phyloP scores from a whole-genome alignment of 2,797 vertebrate genomes.

The Limnodromus scolopaceus region DNA sequence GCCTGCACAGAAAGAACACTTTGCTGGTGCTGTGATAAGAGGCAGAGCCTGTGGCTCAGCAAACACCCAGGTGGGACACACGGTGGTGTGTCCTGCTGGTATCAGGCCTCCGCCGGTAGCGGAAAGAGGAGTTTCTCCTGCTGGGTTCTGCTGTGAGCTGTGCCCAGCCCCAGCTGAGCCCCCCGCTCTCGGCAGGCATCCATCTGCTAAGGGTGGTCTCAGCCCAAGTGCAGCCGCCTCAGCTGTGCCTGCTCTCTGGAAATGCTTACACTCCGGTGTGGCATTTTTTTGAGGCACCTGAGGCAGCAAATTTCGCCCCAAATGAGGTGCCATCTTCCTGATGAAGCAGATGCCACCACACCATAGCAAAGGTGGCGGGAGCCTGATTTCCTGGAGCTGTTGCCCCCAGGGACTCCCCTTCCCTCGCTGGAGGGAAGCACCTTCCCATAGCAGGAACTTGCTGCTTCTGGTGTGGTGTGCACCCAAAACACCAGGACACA shows the following conservation, averaged over 20 bases:
- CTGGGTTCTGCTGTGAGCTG: not conserved
- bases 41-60: not conserved
- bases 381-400: not conserved
- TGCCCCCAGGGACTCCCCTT: not conserved
- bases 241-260: rapidly evolving
- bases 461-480: rapidly evolving
- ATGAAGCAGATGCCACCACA: rapidly evolving
- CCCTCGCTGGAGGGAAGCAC: rapidly evolving
- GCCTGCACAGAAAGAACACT: not conserved
- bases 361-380: not conserved
- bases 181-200: rapidly evolving
- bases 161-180: rapidly evolving
- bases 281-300: not conserved
- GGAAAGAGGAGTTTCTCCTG: not conserved
- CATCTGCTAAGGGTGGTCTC: not conserved
- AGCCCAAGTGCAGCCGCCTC: rapidly evolving
- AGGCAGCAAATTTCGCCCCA: not conserved
- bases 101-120: rapidly evolving
- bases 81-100: rapidly evolving
- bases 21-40: not conserved
- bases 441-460: not conserved
- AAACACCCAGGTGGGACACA: not conserved
- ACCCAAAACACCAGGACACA: not conserved
- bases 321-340: not conserved
- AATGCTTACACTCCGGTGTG: rapidly evolving